Evolutionary conservation across 2,113 vertebrate genomes (phyloP).

Genomic region (Melierax canorus): DNA sequence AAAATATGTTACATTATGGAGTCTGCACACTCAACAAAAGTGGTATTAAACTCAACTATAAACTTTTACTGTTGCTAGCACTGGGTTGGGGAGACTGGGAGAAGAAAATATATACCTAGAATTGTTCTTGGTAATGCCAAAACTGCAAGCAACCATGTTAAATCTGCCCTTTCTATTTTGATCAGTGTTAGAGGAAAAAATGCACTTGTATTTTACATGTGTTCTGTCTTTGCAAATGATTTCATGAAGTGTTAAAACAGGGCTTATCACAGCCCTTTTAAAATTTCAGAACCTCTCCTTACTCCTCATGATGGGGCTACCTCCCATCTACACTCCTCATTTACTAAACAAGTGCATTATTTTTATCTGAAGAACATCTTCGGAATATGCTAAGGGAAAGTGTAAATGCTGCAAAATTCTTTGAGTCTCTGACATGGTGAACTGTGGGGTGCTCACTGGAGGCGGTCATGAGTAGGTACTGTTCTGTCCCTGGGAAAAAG

Average conservation of each 20-base stretch:
- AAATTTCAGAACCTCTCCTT: background rate
- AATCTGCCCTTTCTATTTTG: background rate
- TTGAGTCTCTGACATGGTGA: background rate
- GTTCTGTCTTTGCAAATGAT: background rate
- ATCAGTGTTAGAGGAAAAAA: background rate
- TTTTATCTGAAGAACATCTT: background rate
- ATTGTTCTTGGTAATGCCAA: background rate
- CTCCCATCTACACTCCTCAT: background rate
- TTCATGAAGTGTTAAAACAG: background rate
- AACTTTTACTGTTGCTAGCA: background rate
- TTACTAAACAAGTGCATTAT: background rate
- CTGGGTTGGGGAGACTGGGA: background rate
- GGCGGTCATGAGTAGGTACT: background rate
- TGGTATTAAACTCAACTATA: background rate
- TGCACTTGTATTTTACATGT: background rate
- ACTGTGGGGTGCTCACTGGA: background rate
- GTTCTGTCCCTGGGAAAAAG: background rate
- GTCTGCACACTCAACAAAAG: background rate
- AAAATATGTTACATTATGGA: constrained; percentile 6
- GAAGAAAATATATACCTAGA: background rate
- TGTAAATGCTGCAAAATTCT: background rate
- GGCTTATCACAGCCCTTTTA: background rate
- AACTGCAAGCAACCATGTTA: background rate
- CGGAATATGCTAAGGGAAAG: background rate
- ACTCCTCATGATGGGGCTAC: background rate